A percentile compares a stretch with the other conserved stretches of the same genome.
These are phyloP conservation scores for Micropterix aruncella DNA, from an alignment of 2,888 invertebrate species.

Conservation along the genomic window DNA sequence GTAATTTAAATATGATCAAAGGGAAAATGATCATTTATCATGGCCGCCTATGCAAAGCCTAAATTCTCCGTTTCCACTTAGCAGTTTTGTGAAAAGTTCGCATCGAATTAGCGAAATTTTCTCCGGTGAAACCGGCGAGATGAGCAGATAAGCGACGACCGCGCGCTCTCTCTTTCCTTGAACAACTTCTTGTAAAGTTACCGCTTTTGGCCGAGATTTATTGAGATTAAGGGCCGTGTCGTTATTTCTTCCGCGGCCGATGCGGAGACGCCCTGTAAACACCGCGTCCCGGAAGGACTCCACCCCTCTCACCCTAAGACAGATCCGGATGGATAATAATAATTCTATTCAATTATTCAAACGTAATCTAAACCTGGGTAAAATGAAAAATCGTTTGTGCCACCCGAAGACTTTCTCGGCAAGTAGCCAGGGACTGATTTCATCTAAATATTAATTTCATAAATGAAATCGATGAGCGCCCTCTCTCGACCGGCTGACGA, in stretches of 20 bases:
- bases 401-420: too few relatives aligned
- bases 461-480: too few relatives aligned
- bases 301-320: too few relatives aligned
- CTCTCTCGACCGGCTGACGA: too few relatives aligned
- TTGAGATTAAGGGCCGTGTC: background rate
- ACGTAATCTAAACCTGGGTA: too few relatives aligned
- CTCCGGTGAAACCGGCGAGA: background rate
- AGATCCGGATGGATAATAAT: too few relatives aligned
- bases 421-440: too few relatives aligned
- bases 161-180: background rate
- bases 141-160: background rate
- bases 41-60: background rate
- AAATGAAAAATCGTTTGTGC: too few relatives aligned
- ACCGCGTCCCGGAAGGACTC: too few relatives aligned
- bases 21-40: background rate
- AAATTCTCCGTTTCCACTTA: background rate
- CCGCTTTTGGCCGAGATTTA: background rate
- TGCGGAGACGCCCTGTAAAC: background rate
- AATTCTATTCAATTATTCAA: too few relatives aligned
- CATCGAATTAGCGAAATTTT: background rate
- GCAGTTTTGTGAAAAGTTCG: background rate
- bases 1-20: too few relatives aligned
- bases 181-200: background rate
- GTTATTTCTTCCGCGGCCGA: background rate
- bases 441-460: too few relatives aligned